Percentiles rank a stretch among this genome's conserved stretches.
phyloP scores from a whole-genome alignment of 1,140 invertebrate species.

The Colletes gigas region DNA sequence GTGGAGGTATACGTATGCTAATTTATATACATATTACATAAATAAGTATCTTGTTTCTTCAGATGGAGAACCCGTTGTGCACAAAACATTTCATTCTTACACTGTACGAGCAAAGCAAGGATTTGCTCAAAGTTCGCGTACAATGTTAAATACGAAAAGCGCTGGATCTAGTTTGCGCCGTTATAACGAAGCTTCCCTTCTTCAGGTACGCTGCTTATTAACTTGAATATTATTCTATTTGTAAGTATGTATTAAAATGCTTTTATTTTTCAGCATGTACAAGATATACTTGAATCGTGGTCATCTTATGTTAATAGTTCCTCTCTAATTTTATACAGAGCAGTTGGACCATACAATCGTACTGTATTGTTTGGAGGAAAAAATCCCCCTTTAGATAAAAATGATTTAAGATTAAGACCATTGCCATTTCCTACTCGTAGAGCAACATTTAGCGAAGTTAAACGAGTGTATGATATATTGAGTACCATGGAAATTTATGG shows the following conservation, averaged over 20 bases:
- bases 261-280: conserved; percentile 85
- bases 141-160: conserved; percentile 86
- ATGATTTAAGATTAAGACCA: conserved; percentile 85
- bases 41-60: conserved; percentile 9
- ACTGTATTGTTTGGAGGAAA: conserved; percentile 89
- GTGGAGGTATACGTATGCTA: background rate
- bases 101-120: conserved; percentile 92
- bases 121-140: conserved; percentile 86
- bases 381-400: conserved; percentile 85
- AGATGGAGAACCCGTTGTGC: conserved; percentile 84
- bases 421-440: conserved; percentile 92
- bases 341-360: conserved; percentile 88
- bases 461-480: conserved; percentile 87
- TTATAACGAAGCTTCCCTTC: conserved; percentile 88
- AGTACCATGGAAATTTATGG: conserved; percentile 89
- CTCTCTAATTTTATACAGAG: conserved; percentile 89
- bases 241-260: background rate
- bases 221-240: background rate
- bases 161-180: conserved; percentile 91
- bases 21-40: background rate
- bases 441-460: conserved; percentile 91
- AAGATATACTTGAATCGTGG: conserved; percentile 89
- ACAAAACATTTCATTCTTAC: conserved; percentile 95
- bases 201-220: conserved; percentile 80
- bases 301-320: conserved; percentile 85